Evolutionary conservation across 2,113 vertebrate species (phyloP).

Genomic region (Ploceus nigricollis): DNA sequence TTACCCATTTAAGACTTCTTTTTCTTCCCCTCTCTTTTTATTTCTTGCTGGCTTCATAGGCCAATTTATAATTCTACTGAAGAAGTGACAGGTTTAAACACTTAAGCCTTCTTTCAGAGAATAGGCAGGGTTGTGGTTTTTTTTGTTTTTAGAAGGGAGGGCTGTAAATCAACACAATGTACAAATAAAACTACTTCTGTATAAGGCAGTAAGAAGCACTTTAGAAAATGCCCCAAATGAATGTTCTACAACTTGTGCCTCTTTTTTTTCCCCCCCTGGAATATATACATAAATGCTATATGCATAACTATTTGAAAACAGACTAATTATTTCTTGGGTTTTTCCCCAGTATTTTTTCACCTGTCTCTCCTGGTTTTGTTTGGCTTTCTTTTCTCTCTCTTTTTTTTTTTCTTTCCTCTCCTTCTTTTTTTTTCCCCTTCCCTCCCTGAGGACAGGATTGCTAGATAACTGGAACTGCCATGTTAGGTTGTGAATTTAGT

Average conservation of each 20-base stretch:
- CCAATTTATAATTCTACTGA: background rate
- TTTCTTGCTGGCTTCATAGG: background rate
- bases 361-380: background rate
- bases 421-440: accelerated
- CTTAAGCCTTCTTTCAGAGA: background rate
- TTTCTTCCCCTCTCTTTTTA: background rate
- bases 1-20: background rate
- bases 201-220: background rate
- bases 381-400: background rate
- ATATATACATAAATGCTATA: background rate
- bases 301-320: background rate
- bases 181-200: background rate
- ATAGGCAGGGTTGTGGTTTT: background rate
- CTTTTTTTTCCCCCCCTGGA: accelerated
- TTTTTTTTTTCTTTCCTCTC: background rate
- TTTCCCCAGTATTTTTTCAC: background rate
- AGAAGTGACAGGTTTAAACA: background rate
- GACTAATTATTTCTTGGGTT: background rate
- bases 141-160: background rate
- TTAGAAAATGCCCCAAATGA: background rate
- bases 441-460: background rate
- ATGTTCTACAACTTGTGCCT: background rate
- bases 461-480: background rate
- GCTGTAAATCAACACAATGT: background rate
- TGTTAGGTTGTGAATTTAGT: background rate